These are phyloP conservation scores for Formica exsecta DNA, from an alignment of 1,140 invertebrate species.

Conservation along the genomic window DNA sequence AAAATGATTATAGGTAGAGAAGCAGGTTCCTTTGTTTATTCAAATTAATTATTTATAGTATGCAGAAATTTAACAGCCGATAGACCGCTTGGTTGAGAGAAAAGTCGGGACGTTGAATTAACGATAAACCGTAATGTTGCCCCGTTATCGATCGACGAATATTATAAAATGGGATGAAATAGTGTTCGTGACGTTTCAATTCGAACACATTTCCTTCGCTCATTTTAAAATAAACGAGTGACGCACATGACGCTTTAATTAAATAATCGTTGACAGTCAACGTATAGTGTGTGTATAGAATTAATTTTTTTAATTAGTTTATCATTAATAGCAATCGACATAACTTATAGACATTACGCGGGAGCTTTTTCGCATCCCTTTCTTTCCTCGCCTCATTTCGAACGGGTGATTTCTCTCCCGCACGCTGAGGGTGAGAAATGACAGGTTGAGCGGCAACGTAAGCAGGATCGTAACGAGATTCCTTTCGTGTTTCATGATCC, in stretches of 20 bases:
- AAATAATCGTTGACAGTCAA: slow-evolving; percentile 5
- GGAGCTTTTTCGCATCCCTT: not conserved
- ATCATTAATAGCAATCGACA: not conserved
- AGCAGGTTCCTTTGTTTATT: no score
- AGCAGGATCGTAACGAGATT: slow-evolving; percentile 45
- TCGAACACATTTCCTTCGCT: slow-evolving; percentile 10
- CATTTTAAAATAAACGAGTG: slow-evolving; percentile 40
- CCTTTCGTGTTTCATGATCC: slow-evolving; percentile 14
- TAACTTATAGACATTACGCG: slow-evolving; percentile 18
- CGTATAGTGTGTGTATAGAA: not conserved
- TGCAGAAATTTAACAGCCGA: no score
- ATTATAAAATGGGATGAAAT: slow-evolving; percentile 19
- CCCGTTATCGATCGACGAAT: slow-evolving; percentile 1
- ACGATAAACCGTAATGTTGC: slow-evolving; percentile 1
- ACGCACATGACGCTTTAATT: slow-evolving; percentile 37
- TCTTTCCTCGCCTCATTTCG: slow-evolving; percentile 29
- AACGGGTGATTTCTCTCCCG: slow-evolving; percentile 23
- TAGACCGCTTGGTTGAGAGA: not conserved
- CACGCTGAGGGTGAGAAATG: slow-evolving; percentile 11
- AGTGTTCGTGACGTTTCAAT: slow-evolving; percentile 10
- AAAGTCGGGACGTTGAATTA: slow-evolving; percentile 12
- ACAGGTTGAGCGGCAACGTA: not conserved
- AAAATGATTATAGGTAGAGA: no score
- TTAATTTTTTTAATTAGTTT: slow-evolving; percentile 14
- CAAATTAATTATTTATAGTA: no score